A percentile compares a stretch with the other conserved stretches of the same genome.
Conservation (phyloP, 1,140 invertebrate genomes). For the Heliconius congener region DNA sequence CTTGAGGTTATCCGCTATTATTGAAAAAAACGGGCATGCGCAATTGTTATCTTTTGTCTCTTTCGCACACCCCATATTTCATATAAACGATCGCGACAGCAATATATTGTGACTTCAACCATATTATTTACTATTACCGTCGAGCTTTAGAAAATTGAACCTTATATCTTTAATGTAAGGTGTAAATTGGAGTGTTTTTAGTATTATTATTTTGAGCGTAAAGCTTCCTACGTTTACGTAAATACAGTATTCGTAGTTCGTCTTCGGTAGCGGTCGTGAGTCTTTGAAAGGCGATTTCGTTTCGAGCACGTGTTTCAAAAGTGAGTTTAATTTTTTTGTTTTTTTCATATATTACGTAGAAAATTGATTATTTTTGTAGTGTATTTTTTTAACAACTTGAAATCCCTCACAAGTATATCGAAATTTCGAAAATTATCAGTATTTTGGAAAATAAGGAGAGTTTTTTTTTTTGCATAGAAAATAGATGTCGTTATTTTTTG, state of each 20-base stretch:
- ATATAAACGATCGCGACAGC: constrained; percentile 52
- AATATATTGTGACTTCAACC: constrained; percentile 47
- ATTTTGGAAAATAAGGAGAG: background rate
- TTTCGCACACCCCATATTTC: constrained; percentile 37
- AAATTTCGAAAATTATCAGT: background rate
- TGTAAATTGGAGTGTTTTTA: constrained; percentile 34
- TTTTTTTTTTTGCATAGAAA: too few relatives aligned
- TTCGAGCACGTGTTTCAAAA: constrained; percentile 47
- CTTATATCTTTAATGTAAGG: constrained; percentile 45
- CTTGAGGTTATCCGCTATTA: constrained; percentile 30
- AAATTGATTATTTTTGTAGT: too few relatives aligned
- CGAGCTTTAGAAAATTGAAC: constrained; percentile 40
- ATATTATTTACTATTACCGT: constrained; percentile 49
- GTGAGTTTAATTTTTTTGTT: constrained; percentile 40
- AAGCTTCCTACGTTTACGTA: constrained; percentile 48
- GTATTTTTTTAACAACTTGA: too few relatives aligned
- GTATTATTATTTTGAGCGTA: constrained; percentile 59
- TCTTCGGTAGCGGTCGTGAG: constrained; percentile 34
- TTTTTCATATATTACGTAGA: background rate
- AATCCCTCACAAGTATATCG: too few relatives aligned
- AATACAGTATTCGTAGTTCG: constrained; percentile 39
- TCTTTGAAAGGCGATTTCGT: constrained; percentile 36
- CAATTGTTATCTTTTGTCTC: constrained; percentile 41
- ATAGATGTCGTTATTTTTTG: too few relatives aligned
- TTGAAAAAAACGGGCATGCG: constrained; percentile 54